Conservation (phyloP, 2,888 invertebrate genomes). For the Chrysotoxum bicinctum region DNA sequence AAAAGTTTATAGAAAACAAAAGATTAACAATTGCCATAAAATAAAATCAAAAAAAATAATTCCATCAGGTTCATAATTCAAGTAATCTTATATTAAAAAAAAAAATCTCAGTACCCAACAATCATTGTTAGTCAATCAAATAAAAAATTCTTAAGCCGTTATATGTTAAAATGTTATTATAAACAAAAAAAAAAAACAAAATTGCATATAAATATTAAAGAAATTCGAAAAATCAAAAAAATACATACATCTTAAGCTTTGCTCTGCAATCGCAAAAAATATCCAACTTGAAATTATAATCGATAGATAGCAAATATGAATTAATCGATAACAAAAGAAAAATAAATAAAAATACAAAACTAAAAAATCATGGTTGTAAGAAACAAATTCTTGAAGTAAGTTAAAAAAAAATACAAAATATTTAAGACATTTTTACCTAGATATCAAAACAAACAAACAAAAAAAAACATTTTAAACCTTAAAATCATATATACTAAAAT, state of each 20-base stretch:
- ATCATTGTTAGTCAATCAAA: slow-evolving; percentile 62
- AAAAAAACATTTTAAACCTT: slow-evolving; percentile 38
- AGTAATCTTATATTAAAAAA: background rate
- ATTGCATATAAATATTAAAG: slow-evolving; percentile 12
- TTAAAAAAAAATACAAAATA: slow-evolving; percentile 57
- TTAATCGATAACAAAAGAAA: slow-evolving; percentile 14
- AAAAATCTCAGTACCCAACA: slow-evolving; percentile 51
- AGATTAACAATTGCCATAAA: slow-evolving; percentile 45
- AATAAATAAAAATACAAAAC: background rate
- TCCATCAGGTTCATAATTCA: slow-evolving; percentile 40
- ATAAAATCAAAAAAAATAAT: slow-evolving; percentile 11
- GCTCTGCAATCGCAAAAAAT: slow-evolving; percentile 40
- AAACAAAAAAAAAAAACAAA: too few relatives aligned
- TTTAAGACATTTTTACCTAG: slow-evolving; percentile 67
- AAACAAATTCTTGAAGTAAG: slow-evolving; percentile 54
- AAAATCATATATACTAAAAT: slow-evolving; percentile 55
- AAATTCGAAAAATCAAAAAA: slow-evolving; percentile 2
- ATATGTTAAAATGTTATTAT: background rate
- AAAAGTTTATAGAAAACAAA: background rate
- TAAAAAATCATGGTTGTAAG: slow-evolving; percentile 61
- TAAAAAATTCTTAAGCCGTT: background rate
- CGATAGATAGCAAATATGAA: background rate
- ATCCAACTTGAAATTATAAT: slow-evolving; percentile 7
- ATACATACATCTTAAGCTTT: slow-evolving; percentile 41
- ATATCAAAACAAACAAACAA: slow-evolving; percentile 66